These are phyloP conservation scores for Arrhamphus sclerolepis DNA, from an alignment of 2,797 vertebrate species.

Conservation along the genomic window DNA sequence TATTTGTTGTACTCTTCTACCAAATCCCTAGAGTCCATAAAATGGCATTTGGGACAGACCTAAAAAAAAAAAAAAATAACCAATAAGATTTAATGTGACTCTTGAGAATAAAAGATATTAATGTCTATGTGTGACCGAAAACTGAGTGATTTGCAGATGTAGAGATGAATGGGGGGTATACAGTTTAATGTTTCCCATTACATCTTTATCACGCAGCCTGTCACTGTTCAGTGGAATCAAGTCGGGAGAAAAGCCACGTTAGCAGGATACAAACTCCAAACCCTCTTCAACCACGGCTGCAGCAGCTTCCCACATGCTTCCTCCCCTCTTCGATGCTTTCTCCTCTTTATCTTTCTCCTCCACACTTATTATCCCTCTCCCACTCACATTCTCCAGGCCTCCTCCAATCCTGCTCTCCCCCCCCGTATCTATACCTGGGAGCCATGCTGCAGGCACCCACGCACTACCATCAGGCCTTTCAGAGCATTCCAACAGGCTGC, in stretches of 20 bases:
- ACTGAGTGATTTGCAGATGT: no score
- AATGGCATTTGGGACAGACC: no score
- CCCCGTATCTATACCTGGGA: slow-evolving; percentile 69
- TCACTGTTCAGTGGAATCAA: not conserved
- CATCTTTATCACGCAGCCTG: not conserved
- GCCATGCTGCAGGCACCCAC: slow-evolving; percentile 69
- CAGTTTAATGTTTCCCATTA: no score
- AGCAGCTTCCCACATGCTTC: slow-evolving; percentile 51
- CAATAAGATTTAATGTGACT: no score
- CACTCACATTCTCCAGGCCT: slow-evolving; percentile 55
- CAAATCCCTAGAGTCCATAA: no score
- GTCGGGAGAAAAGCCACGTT: slow-evolving; percentile 1
- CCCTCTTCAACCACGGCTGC: not conserved
- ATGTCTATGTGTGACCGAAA: no score
- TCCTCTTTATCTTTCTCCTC: slow-evolving; percentile 62
- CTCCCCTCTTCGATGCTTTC: slow-evolving; percentile 25
- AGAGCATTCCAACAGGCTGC: slow-evolving; percentile 60
- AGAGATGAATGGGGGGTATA: no score
- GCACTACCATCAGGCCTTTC: slow-evolving; percentile 63
- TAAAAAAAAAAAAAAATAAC: no score
- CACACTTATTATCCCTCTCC: slow-evolving; percentile 54
- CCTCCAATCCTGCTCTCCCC: slow-evolving; percentile 39
- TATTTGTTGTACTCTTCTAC: no score
- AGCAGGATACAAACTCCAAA: not conserved
- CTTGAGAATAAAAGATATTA: no score